Conservation (phyloP, 2,888 invertebrate genomes). For the Bombylius major region DNA sequence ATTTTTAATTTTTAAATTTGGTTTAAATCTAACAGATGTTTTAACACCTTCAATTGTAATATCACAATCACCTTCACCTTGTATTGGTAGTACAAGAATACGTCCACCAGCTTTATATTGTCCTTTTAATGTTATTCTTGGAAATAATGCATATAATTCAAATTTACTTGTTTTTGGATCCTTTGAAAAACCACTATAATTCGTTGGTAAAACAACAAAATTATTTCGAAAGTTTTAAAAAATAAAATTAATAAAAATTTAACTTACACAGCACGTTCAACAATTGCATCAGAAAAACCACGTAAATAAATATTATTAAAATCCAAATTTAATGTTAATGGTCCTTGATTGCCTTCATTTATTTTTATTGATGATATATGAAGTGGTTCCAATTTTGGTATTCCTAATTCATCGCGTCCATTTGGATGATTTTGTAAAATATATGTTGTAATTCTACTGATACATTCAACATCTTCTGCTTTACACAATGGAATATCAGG, state of each 20-base stretch:
- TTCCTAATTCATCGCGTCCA: constrained; percentile 8
- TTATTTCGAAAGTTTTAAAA: neutral
- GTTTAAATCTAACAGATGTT: neutral
- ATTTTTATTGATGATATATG: constrained; percentile 1
- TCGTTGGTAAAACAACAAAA: too few species aligned
- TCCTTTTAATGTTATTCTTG: constrained; percentile 19
- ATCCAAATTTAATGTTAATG: constrained; percentile 5
- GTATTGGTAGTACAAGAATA: constrained; percentile 30
- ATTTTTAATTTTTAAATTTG: neutral
- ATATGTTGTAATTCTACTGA: constrained; percentile 7
- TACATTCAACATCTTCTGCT: constrained; percentile 11
- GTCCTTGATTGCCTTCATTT: neutral
- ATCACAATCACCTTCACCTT: constrained; percentile 25
- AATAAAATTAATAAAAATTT: neutral
- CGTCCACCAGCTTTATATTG: constrained; percentile 30
- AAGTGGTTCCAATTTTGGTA: constrained; percentile 10
- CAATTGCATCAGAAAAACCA: constrained; percentile 5
- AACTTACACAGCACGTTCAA: constrained; percentile 13
- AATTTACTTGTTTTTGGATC: constrained; percentile 19
- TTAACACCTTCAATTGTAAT: constrained; percentile 9
- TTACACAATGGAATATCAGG: constrained; percentile 12
- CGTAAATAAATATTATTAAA: constrained; percentile 8
- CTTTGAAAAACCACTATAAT: constrained; percentile 21
- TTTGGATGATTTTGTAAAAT: constrained; percentile 12
- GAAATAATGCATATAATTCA: constrained; percentile 16